Percentiles rank a stretch among this genome's conserved stretches.
These are phyloP conservation scores for Onychomys arenicola DNA, from an alignment of 2,797 vertebrate species.

Conservation along the genomic window DNA sequence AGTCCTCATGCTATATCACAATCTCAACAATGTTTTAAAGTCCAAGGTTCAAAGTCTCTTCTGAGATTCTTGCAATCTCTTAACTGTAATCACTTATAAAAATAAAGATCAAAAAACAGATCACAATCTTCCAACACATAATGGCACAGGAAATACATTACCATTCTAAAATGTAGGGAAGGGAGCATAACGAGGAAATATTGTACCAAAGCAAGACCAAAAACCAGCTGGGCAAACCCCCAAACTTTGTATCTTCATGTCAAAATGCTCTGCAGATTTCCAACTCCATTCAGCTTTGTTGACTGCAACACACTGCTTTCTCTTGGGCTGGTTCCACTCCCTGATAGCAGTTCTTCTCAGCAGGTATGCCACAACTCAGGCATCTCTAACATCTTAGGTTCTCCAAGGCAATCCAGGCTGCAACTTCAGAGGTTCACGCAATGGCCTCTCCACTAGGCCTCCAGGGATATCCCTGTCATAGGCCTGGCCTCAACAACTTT, in stretches of 20 bases:
- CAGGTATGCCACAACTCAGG: background rate
- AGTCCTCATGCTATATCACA: background rate
- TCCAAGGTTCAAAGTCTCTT: background rate
- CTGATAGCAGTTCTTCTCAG: background rate
- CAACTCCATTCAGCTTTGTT: background rate
- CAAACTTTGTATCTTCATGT: background rate
- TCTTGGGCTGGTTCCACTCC: background rate
- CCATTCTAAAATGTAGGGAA: background rate
- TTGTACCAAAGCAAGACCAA: background rate
- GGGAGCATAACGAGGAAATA: background rate
- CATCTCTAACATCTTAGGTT: background rate
- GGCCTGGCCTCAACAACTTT: background rate
- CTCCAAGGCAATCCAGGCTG: background rate
- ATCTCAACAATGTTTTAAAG: background rate
- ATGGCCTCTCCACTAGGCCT: background rate
- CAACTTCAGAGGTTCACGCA: background rate
- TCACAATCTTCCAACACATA: background rate
- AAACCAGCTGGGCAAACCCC: background rate
- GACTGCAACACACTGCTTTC: background rate
- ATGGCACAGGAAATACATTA: background rate
- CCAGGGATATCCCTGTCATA: background rate
- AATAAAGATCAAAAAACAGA: background rate
- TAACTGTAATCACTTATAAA: background rate
- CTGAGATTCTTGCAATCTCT: background rate
- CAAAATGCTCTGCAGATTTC: background rate